A percentile compares a stretch with the other conserved stretches of the same genome.
Evolutionary conservation across 2,797 vertebrate species (phyloP).

Genomic region (Urocyon cinereoargenteus): DNA sequence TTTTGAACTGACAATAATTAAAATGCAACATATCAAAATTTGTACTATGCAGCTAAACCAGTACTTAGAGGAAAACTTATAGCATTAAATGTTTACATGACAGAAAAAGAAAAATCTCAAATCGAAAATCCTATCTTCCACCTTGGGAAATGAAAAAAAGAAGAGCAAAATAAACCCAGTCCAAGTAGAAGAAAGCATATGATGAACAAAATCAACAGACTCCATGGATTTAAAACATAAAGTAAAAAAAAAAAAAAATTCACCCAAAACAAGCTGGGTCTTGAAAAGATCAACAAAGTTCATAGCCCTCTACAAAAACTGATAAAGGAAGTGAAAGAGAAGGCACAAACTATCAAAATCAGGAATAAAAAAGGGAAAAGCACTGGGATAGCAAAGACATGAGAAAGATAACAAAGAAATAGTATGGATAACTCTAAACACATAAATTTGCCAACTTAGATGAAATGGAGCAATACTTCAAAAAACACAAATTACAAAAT

Average conservation of each 20-base stretch:
- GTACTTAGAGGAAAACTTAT: not conserved
- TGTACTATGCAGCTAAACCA: not conserved
- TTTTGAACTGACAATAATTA: not conserved
- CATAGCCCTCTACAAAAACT: not conserved
- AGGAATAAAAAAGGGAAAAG: not conserved
- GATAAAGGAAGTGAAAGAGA: not conserved
- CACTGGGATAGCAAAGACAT: not conserved
- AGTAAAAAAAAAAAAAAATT: not conserved
- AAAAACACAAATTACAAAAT: not conserved
- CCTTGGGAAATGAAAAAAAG: not conserved
- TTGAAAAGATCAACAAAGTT: not conserved
- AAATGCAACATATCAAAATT: not conserved
- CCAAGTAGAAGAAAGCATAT: not conserved
- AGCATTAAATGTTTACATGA: not conserved
- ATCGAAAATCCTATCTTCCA: not conserved
- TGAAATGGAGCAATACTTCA: not conserved
- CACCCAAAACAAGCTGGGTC: not conserved
- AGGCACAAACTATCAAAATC: not conserved
- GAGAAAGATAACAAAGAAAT: not conserved
- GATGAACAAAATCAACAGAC: not conserved
- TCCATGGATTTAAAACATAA: not conserved
- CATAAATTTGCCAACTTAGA: not conserved
- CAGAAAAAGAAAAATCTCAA: not conserved
- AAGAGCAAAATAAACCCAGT: not conserved
- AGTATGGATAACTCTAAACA: not conserved